A percentile compares a stretch with the other conserved stretches of the same genome.
Conservation (phyloP, 2,888 invertebrate species). For the Acleris sparsana region DNA sequence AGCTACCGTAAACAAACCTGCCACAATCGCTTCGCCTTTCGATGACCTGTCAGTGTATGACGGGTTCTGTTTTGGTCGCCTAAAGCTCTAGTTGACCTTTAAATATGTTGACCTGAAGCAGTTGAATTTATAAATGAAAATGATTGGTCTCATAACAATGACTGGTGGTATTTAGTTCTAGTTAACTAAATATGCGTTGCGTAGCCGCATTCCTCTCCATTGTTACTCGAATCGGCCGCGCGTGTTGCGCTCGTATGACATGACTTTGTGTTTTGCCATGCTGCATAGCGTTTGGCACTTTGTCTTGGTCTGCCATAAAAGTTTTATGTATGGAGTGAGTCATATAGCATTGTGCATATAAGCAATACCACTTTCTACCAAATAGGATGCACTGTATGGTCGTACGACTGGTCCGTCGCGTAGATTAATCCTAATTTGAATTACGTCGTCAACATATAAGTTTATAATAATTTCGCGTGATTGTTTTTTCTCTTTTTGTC, state of each 20-base stretch:
- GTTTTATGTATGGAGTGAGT: not conserved
- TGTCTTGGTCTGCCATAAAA: constrained; percentile 17
- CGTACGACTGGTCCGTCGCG: not conserved
- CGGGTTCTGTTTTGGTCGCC: not conserved
- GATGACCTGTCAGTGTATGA: not conserved
- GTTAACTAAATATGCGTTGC: constrained; percentile 41
- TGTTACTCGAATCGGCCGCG: constrained; percentile 44
- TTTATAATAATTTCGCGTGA: not conserved
- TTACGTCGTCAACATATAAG: not conserved
- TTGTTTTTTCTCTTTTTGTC: not conserved
- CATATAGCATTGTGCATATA: not conserved
- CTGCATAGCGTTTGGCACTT: constrained; percentile 25
- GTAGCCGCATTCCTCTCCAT: constrained; percentile 57
- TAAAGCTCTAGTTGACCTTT: constrained; percentile 3
- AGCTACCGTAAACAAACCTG: too few species aligned
- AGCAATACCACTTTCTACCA: not conserved
- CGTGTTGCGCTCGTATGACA: constrained; percentile 33
- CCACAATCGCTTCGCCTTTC: not conserved
- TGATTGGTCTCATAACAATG: constrained; percentile 31
- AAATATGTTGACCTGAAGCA: not conserved
- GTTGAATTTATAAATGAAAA: constrained; percentile 23
- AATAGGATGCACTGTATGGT: not conserved
- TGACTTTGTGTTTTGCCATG: constrained; percentile 30
- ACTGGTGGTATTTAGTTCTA: constrained; percentile 33
- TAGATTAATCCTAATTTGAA: not conserved